Evolutionary conservation across 2,113 vertebrate genomes (phyloP), one percentile per base, ranked within the genome.

Genomic region (Saguinus midas): DNA sequence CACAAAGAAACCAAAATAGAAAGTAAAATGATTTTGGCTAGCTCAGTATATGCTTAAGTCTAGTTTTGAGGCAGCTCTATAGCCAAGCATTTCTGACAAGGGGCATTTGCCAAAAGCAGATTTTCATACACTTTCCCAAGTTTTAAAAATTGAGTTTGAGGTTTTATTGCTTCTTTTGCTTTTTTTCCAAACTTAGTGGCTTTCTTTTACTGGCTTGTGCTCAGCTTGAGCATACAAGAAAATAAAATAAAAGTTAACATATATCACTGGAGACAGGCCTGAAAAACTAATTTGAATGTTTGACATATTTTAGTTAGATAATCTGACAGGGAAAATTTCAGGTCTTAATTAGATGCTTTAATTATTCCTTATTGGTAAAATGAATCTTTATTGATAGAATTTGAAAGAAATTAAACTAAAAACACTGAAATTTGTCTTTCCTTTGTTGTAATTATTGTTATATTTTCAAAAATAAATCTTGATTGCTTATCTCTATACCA

Each of bases 281-380:
- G 58, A 27, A 79, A 97, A 78, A 43, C 37, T 40, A 93, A 75
- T 52, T 80, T 86, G 85, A 94, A 91, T 43, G 55, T 96, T 70
- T 88, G 87, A 94, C 55, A 87, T 93, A 94, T 83, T 96, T 95
- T 82, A 82, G 35, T 95, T 97, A 93, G 90, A 87, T 95, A 92
- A 95, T 75, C 83, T 85, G 83, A 87, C 70, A 98, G 55, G 80
- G 55, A 97, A 97, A 98, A 90, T 88, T 90, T 86, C 88, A 73
- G 61, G 21, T 93, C 76, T 96, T 96, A 95, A 94, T 48, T 83
- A 64, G 72, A 57, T 45, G 92, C 57, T 87, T 94, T 93, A 94
- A 84, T 95, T 75, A 91, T 94, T 88, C 82, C 55, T 89, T 84
- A 88, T 57, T 78, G 61, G 82, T 86, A 57, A 94, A 57, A 82